Conservation (phyloP, 2,113 vertebrate genomes). For the Marcusenius ussheri region DNA sequence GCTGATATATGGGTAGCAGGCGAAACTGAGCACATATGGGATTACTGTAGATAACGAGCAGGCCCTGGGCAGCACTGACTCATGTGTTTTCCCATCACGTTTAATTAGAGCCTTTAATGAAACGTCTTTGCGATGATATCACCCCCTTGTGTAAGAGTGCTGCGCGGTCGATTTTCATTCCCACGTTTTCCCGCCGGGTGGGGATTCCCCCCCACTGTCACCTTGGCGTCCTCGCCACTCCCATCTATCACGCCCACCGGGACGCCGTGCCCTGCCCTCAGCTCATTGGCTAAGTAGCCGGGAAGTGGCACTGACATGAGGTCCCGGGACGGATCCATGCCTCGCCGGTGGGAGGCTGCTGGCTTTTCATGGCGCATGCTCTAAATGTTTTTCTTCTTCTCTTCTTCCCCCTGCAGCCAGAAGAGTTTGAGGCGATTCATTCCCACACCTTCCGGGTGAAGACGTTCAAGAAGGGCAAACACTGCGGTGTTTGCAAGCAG, state of each 20-base stretch:
- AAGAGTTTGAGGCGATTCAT: constrained; percentile 81
- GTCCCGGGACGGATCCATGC: not conserved
- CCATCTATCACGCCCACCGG: not conserved
- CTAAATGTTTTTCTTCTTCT: not conserved
- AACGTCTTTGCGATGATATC: not conserved
- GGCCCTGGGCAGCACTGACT: not conserved
- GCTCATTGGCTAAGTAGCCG: not conserved
- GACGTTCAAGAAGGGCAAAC: constrained; percentile 89
- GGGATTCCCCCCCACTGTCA: not conserved
- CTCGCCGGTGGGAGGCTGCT: not conserved
- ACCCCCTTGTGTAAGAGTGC: not conserved
- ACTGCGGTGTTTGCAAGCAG: constrained; percentile 86
- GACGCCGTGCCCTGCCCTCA: not conserved
- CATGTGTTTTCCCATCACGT: constrained; percentile 1
- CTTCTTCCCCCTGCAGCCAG: constrained; percentile 60
- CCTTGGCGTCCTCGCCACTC: not conserved
- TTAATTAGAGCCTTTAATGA: constrained; percentile 8
- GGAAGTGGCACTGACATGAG: not conserved
- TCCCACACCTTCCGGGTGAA: constrained; percentile 85
- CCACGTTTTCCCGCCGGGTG: not conserved
- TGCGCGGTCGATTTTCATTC: not conserved
- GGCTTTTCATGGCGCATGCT: not conserved
- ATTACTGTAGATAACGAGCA: not conserved
- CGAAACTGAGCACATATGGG: not conserved
- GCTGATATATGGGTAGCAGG: not conserved